Base-by-base conservation (phyloP, 1,140 invertebrate species). In the Saccostrea glomerata region DNA sequence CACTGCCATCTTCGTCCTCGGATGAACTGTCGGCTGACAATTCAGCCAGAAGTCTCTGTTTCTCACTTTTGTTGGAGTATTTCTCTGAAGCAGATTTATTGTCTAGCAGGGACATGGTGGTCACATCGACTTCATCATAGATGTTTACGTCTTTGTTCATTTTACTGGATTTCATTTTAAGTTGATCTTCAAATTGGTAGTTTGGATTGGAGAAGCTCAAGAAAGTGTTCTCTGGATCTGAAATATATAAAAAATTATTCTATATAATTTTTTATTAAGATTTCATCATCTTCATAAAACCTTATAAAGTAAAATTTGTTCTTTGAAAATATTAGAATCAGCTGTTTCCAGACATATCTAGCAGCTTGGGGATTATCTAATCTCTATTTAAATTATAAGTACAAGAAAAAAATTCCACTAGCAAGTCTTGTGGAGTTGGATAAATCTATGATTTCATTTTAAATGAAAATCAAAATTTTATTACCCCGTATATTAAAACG, bases 161-260 rank as follows among this genome's bases (percentile, higher is more conserved):
- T 77, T 77, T 77, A 77, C 70, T 77, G 47, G 85, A 84, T 30
- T 90, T 87, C 30, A 84, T 60, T 58, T 86, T 86, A 30, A 86
- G 25, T 13, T 87, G 40, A 25, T 90, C 91, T 73, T 91, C 91
- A 85, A 92, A 91, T 82, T 91, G 90, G 55, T 93, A 93, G 87
- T 93, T 93, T 20, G 92, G 92, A 86, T 93, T 93, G 87, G 92
- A 87, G 87, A 92, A 93, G 85, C 92, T 93, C n/a, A 92, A 85
- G 83, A 92, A 92, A 17, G 90, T 92, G n/a, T 92, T 88, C 82
- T 93, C 92, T 20, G 90, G 83, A 63, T 93, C 92, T 93, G 92
- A 82, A 90, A 90, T 84, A 60, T 86, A 85, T 23, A 89, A 66
- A 88, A 7, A 86, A 9, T 82, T 12, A 15, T 30, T 2, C 0